Percentiles rank a stretch among this genome's conserved stretches.
Conservation (phyloP, 2,888 invertebrate species). For the Drosophila robusta region DNA sequence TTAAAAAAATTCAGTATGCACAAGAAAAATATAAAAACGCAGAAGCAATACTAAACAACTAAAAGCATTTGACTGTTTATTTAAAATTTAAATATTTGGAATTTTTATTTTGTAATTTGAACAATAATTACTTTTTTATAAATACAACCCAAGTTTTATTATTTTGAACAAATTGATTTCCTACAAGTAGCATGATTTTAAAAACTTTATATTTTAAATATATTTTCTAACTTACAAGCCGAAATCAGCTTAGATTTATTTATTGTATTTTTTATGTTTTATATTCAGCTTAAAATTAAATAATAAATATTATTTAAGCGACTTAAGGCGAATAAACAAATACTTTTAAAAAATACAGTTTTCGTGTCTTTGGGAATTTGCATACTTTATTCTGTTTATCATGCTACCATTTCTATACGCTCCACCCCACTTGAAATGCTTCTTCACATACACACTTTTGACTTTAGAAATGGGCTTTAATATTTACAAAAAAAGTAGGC, state of each 20-base stretch:
- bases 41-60: not conserved
- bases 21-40: not conserved
- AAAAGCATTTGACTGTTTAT: no score
- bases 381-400: constrained; percentile 14
- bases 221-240: not conserved
- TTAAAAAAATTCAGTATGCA: not conserved
- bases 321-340: constrained; percentile 4
- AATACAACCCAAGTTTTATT: no score
- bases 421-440: not conserved
- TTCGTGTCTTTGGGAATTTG: not conserved
- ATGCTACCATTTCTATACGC: not conserved
- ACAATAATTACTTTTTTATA: not conserved
- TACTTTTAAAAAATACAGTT: not conserved
- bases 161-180: no score
- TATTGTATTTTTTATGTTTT: not conserved
- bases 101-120: no score
- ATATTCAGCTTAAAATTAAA: not conserved
- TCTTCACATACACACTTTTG: not conserved
- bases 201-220: not conserved
- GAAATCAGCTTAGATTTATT: no score
- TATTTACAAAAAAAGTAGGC: constrained; percentile 22
- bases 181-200: no score
- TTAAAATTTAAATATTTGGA: no score
- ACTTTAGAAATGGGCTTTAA: constrained; percentile 45
- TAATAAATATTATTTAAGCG: not conserved